Conservation (phyloP, 2,797 vertebrate species). For the Danio choprae region DNA sequence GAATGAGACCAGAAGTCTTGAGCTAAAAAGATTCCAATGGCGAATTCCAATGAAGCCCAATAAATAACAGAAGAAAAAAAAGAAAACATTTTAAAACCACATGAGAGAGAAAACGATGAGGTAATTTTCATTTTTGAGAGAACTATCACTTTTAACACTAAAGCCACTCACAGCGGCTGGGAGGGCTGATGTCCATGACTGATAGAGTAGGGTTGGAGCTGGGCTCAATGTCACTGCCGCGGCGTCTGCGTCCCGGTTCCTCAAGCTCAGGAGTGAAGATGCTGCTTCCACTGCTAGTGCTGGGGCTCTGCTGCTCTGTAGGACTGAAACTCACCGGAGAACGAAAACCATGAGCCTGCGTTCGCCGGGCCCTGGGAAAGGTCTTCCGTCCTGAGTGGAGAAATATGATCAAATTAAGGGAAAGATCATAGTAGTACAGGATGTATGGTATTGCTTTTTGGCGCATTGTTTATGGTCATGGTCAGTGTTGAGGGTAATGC, state of each 20-base stretch:
- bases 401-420: not conserved
- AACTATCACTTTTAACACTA: not conserved
- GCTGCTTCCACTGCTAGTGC: conserved; percentile 97
- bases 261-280: conserved; percentile 93
- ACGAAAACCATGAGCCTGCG: conserved; percentile 92
- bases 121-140: too few relatives aligned
- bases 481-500: too few relatives aligned
- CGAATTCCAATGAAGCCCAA: too few relatives aligned
- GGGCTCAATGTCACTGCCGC: conserved; percentile 95
- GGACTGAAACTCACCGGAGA: conserved; percentile 96
- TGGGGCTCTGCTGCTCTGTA: conserved; percentile 89
- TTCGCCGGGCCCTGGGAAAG: conserved; percentile 93
- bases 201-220: conserved; percentile 81
- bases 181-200: conserved; percentile 98
- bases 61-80: too few relatives aligned
- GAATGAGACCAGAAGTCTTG: too few relatives aligned
- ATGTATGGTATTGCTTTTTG: not conserved
- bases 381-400: conserved; percentile 90
- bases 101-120: too few relatives aligned
- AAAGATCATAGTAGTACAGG: not conserved
- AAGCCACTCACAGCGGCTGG: conserved; percentile 91
- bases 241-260: conserved; percentile 86
- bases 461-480: too few relatives aligned
- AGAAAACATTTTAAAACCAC: too few relatives aligned
- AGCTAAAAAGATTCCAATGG: too few relatives aligned